Percentiles rank a stretch among this genome's conserved stretches.
Conservation (phyloP, 1,140 invertebrate species). For the Cheumatopsyche charites region DNA sequence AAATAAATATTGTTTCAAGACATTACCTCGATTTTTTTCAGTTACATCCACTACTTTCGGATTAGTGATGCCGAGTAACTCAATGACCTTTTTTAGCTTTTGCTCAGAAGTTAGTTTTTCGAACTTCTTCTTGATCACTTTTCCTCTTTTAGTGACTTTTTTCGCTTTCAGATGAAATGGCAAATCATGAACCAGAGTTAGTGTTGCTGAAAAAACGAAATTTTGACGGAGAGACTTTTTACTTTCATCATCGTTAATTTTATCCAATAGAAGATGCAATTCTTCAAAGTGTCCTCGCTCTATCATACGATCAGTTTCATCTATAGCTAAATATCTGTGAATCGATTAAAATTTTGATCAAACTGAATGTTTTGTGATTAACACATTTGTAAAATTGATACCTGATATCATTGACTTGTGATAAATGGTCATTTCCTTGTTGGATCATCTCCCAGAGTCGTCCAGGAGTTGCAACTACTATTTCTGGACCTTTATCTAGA, state of each 20-base stretch:
- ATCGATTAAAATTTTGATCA: conserved; percentile 19
- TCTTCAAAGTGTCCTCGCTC: conserved; percentile 97
- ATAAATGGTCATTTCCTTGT: conserved; percentile 77
- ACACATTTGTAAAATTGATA: neutral
- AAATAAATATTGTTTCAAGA: conserved; percentile 24
- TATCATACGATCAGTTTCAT: conserved; percentile 98
- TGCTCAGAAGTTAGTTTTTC: conserved; percentile 71
- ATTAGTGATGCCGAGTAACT: conserved; percentile 81
- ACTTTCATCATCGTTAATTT: conserved; percentile 74
- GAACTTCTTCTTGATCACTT: conserved; percentile 63
- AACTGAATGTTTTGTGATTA: neutral
- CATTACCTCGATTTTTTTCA: conserved; percentile 62
- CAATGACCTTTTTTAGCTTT: conserved; percentile 74
- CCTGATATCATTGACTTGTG: conserved; percentile 71
- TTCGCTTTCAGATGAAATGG: conserved; percentile 77
- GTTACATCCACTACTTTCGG: conserved; percentile 96
- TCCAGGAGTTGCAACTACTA: conserved; percentile 95
- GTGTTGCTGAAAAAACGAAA: conserved; percentile 97
- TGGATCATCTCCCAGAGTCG: conserved; percentile 91
- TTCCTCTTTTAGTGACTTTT: conserved; percentile 58
- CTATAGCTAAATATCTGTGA: conserved; percentile 85
- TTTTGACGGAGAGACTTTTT: conserved; percentile 76
- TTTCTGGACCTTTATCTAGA: conserved; percentile 81
- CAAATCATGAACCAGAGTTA: conserved; percentile 87
- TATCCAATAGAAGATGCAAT: conserved; percentile 79